Base-by-base conservation (phyloP, 53 echinoderm and acorn worm species). In the Holothuria scabra region DNA sequence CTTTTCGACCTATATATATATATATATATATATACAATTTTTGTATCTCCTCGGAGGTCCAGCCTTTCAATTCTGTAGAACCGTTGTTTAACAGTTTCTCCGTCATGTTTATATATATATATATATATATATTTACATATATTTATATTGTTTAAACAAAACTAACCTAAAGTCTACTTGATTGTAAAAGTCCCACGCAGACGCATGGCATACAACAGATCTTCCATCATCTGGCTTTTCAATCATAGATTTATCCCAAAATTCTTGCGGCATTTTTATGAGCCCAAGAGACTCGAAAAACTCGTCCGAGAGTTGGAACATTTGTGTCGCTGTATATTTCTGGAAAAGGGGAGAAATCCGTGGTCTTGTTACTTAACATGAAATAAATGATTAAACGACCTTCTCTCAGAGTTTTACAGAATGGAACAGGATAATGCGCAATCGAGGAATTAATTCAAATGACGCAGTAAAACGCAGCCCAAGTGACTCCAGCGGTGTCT, bases 111-210 rank as follows among this genome's bases (percentile, higher is more conserved):
- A n/a, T n/a, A n/a, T n/a, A n/a, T n/a, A n/a, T n/a, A n/a, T n/a
- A n/a, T n/a, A n/a, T n/a, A n/a, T n/a, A n/a, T n/a, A n/a, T n/a
- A n/a, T n/a, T n/a, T n/a, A n/a, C n/a, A n/a, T n/a, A n/a, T 58
- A n/a, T 18, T 19, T 0, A 58, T 19, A 58, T 19, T 19, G 18
- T 18, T 58, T 14, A 1, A 58, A 18, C 18, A 19, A 0, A 58
- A 58, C 13, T 66, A 79, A 92, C 94, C 95, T 93, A 67, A 95
- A 95, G 62, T 95, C 95, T 11, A 60, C 86, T 23, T 90, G 90
- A 76, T 95, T 95, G 49, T 56, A 89, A 86, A 95, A 95, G 86
- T 95, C 95, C 92, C 92, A 95, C 20, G 95, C 95, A 14, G 93
- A 93, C 10, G 95, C 95, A 66, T 95, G 95, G 76, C 95, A 95